These are phyloP conservation scores for Camponotus floridanus DNA, from an alignment of 1,140 invertebrate species.

Conservation along the genomic window DNA sequence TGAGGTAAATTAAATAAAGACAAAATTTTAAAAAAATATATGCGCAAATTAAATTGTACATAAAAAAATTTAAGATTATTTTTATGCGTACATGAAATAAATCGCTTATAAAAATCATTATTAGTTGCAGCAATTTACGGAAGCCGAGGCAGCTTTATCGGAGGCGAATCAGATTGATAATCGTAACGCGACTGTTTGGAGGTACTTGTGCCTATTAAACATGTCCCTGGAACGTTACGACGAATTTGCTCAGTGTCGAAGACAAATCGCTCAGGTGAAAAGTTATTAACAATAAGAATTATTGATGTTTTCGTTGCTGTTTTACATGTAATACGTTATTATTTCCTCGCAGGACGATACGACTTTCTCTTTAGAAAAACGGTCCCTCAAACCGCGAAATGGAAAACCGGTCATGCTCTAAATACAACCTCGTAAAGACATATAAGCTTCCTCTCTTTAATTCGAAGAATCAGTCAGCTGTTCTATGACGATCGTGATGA, in stretches of 20 bases:
- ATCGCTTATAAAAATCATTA: slow-evolving; percentile 20
- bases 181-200: slow-evolving; percentile 80
- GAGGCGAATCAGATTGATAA: slow-evolving; percentile 82
- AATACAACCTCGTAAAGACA: slow-evolving; percentile 27
- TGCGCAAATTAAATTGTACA: background rate
- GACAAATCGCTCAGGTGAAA: slow-evolving; percentile 62
- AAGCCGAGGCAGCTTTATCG: slow-evolving; percentile 79
- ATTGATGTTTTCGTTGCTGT: background rate
- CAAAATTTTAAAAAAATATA: background rate
- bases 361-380: slow-evolving; percentile 49
- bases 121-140: slow-evolving; percentile 76
- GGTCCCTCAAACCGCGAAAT: slow-evolving; percentile 26
- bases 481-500: slow-evolving; percentile 17
- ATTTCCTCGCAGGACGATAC: slow-evolving; percentile 29
- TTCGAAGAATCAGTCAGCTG: background rate
- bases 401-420: slow-evolving; percentile 67
- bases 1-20: slow-evolving; percentile 68
- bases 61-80: background rate
- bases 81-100: background rate
- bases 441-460: slow-evolving; percentile 50
- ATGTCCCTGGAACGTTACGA: slow-evolving; percentile 75
- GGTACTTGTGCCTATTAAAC: slow-evolving; percentile 81
- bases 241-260: slow-evolving; percentile 79
- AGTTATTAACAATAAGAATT: background rate
- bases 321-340: background rate